Conservation (phyloP, 1,140 invertebrate genomes). For the Pseudachorutes palmiensis region DNA sequence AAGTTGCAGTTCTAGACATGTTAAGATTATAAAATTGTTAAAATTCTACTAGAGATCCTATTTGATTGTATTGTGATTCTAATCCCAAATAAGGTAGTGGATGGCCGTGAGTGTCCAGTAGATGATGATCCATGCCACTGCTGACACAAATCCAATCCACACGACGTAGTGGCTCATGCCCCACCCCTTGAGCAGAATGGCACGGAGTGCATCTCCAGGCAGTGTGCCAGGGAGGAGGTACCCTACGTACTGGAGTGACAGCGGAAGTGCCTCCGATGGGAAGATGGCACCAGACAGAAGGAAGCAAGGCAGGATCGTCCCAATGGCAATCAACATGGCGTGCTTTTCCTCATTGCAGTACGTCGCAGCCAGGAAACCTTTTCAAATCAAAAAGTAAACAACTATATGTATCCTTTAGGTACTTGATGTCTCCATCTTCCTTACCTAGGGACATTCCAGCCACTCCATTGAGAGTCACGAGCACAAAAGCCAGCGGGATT, state of each 20-base stretch:
- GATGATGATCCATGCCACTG: conserved; percentile 73
- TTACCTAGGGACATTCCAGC: conserved; percentile 22
- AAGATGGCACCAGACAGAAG: conserved; percentile 74
- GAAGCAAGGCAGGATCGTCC: conserved; percentile 83
- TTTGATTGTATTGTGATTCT: not conserved
- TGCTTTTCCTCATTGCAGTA: conserved; percentile 61
- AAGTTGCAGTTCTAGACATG: too few relatives aligned
- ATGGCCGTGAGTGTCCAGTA: conserved; percentile 65
- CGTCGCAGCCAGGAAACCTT: not conserved
- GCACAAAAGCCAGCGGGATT: not conserved
- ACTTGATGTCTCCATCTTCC: not conserved
- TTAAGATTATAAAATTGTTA: too few relatives aligned
- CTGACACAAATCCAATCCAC: conserved; percentile 51
- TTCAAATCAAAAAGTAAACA: conserved; percentile 1
- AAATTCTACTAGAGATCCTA: too few relatives aligned
- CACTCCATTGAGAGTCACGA: not conserved
- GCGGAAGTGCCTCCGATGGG: conserved; percentile 87
- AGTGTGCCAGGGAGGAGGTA: conserved; percentile 26
- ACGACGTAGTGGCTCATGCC: conserved; percentile 22
- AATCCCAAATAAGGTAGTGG: not conserved
- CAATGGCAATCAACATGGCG: conserved; percentile 82
- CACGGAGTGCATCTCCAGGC: conserved; percentile 28
- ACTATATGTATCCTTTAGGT: too few relatives aligned
- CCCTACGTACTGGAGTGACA: conserved; percentile 61
- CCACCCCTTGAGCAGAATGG: conserved; percentile 28